phyloP scores from a whole-genome alignment of 2,888 invertebrate species.

The Drosophila prostipennis region DNA sequence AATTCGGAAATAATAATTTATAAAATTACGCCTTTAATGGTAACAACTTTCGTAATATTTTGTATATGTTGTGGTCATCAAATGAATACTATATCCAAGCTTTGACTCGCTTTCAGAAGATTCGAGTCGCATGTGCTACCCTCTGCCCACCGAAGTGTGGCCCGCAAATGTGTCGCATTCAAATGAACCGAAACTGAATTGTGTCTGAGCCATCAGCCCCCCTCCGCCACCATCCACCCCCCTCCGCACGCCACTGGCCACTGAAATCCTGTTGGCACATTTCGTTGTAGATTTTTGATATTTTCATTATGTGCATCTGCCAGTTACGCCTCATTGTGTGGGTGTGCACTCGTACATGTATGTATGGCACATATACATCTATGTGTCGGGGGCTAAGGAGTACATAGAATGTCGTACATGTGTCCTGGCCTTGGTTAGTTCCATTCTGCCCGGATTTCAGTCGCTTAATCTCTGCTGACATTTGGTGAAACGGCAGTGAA shows the following conservation, averaged over 20 bases:
- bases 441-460: conserved; percentile 52
- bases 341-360: background rate
- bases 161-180: conserved; percentile 57
- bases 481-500: conserved; percentile 54
- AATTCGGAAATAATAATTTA: too few relatives aligned
- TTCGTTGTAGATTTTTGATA: conserved; percentile 75
- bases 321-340: conserved; percentile 49
- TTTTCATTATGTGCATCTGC: conserved; percentile 78
- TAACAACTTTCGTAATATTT: too few relatives aligned
- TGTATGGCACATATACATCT: background rate
- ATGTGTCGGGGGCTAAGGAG: conserved; percentile 19
- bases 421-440: conserved; percentile 36
- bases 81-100: background rate
- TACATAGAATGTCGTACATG: conserved; percentile 63
- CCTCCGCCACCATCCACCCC: background rate
- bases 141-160: conserved; percentile 25
- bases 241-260: background rate
- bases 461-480: conserved; percentile 75
- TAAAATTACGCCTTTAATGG: too few relatives aligned
- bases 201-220: conserved; percentile 37
- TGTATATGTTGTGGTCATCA: too few relatives aligned
- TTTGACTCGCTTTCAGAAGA: background rate
- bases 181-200: conserved; percentile 67
- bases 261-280: conserved; percentile 60
- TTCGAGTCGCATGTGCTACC: conserved; percentile 5